Evolutionary conservation across 2,797 vertebrate genomes (phyloP).

Genomic region (Fringilla coelebs): DNA sequence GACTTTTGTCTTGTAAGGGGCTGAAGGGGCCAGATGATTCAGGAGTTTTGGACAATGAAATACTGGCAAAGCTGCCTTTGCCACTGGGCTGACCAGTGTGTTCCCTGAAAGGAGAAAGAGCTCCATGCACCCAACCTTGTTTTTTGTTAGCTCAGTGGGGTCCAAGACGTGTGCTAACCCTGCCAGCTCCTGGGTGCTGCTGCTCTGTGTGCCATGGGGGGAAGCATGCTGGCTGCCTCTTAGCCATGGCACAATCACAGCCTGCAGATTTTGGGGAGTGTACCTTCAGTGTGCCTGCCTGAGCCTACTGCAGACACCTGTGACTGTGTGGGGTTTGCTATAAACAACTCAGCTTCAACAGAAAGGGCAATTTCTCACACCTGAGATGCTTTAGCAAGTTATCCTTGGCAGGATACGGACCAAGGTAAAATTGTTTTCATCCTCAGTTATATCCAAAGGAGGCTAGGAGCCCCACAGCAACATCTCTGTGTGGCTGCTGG

Average conservation of each 20-base stretch:
- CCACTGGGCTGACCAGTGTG: neutral
- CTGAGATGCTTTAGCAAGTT: neutral
- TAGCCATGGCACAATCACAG: fast-evolving
- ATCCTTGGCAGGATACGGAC: neutral
- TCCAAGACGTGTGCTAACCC: fast-evolving
- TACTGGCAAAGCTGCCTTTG: neutral
- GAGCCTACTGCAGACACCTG: neutral
- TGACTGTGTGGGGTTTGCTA: neutral
- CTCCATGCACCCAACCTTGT: fast-evolving
- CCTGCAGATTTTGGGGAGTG: neutral
- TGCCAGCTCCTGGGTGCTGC: neutral
- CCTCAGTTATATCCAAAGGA: neutral
- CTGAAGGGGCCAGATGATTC: neutral
- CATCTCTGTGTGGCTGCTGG: neutral
- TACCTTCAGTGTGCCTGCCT: neutral
- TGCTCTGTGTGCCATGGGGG: too few relatives aligned
- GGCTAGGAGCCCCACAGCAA: neutral
- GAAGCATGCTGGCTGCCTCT: neutral
- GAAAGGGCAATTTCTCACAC: neutral
- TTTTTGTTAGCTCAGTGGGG: neutral
- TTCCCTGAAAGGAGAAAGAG: neutral
- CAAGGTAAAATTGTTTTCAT: neutral
- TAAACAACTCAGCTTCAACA: neutral
- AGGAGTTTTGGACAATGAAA: neutral
- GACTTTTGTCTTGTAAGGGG: neutral